These are phyloP conservation scores for Limnothrissa miodon DNA, from an alignment of 2,113 vertebrate species.

Conservation along the genomic window DNA sequence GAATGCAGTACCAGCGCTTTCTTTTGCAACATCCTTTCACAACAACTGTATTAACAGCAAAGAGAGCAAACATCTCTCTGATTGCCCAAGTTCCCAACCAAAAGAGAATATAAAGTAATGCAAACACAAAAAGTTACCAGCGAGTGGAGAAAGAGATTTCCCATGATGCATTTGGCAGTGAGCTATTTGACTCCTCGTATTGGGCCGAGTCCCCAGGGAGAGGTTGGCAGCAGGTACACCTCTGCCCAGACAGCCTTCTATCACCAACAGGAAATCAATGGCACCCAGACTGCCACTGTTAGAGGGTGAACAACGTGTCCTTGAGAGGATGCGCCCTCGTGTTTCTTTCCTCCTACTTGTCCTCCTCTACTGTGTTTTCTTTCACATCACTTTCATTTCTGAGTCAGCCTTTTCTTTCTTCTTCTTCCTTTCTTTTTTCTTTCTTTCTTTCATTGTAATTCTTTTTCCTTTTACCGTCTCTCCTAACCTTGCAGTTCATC, in stretches of 20 bases:
- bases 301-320: conserved; percentile 69
- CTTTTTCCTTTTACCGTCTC: neutral
- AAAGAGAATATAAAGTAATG: neutral
- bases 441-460: neutral
- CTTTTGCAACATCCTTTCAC: neutral
- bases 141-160: neutral
- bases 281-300: conserved; percentile 69
- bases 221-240: conserved; percentile 50
- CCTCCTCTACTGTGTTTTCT: conserved; percentile 31
- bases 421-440: neutral
- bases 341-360: conserved; percentile 53
- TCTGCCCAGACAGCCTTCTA: conserved; percentile 67
- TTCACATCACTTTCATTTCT: neutral
- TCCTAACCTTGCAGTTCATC: neutral
- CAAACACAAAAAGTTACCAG: neutral
- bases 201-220: neutral
- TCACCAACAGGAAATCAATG: conserved; percentile 76
- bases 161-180: conserved; percentile 6
- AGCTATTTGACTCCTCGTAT: neutral
- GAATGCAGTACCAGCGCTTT: neutral
- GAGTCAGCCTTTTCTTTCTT: conserved; percentile 39
- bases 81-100: neutral
- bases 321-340: conserved; percentile 65
- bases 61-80: neutral
- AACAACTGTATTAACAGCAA: neutral